These are phyloP conservation scores for Tinea pellionella DNA, from an alignment of 2,888 invertebrate genomes.

Conservation along the genomic window DNA sequence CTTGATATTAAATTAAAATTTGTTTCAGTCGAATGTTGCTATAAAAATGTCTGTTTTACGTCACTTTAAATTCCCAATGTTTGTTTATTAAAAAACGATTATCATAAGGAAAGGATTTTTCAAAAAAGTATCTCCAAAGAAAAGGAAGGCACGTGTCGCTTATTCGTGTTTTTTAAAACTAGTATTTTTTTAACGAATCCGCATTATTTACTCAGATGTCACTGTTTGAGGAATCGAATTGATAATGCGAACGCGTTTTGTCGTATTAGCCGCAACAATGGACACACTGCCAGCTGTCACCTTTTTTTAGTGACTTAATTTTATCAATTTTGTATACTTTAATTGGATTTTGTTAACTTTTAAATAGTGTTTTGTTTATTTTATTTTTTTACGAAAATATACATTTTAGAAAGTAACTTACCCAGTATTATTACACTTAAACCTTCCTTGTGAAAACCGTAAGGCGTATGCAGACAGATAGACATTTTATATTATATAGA, in stretches of 20 bases:
- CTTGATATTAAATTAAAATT: no score
- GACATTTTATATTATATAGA: no score
- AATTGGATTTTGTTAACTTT: slow-evolving; percentile 27
- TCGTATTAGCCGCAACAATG: slow-evolving; percentile 34
- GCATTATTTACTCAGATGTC: slow-evolving; percentile 45
- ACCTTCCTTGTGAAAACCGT: no score
- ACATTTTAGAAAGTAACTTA: no score
- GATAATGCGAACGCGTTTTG: slow-evolving; percentile 27
- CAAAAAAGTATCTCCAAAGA: neutral
- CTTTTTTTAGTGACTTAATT: slow-evolving; percentile 21
- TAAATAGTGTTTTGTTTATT: slow-evolving; percentile 20
- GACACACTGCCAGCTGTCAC: slow-evolving; percentile 36
- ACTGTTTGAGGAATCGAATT: slow-evolving; percentile 38
- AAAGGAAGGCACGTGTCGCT: slow-evolving; percentile 7
- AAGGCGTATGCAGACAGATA: no score
- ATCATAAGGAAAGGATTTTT: no score
- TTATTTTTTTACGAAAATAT: no score
- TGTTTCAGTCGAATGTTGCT: no score
- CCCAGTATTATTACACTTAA: no score
- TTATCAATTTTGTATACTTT: slow-evolving; percentile 19
- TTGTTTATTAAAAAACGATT: no score
- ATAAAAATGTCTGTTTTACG: no score
- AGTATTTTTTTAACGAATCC: slow-evolving; percentile 23
- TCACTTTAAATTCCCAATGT: no score
- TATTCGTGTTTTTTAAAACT: neutral